A percentile compares a stretch with the other conserved stretches of the same genome.
Conservation (phyloP, 2,113 vertebrate species). For the Lynx canadensis region DNA sequence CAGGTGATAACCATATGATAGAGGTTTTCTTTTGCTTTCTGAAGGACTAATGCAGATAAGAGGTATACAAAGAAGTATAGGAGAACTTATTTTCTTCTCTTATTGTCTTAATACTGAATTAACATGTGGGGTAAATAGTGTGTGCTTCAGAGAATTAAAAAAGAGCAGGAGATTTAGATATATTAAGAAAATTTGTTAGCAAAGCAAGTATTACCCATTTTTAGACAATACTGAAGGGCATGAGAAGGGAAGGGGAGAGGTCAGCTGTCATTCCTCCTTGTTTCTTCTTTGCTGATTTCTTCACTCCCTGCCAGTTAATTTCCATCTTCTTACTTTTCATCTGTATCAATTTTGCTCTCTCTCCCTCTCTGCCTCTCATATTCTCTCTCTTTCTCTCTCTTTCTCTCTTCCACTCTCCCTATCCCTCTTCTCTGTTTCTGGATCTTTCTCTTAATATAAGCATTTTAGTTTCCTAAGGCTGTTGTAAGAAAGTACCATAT, state of each 20-base stretch:
- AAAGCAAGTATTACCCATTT: neutral
- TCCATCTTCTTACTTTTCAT: neutral
- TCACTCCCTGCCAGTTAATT: neutral
- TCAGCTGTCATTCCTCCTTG: neutral
- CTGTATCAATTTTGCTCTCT: neutral
- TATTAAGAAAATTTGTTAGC: neutral
- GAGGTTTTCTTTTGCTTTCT: conserved; percentile 3
- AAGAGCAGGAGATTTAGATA: neutral
- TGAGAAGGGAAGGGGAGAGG: neutral
- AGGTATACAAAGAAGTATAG: neutral
- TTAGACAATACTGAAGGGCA: neutral
- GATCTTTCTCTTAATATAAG: neutral
- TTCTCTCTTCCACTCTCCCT: neutral
- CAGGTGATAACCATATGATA: neutral
- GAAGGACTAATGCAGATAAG: neutral
- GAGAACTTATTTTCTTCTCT: neutral
- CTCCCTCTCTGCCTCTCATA: neutral
- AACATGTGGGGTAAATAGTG: neutral
- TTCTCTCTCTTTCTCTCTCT: neutral
- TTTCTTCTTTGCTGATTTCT: neutral
- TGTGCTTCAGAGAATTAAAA: neutral
- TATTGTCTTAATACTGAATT: neutral
- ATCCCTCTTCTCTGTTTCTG: neutral
- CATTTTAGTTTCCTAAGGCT: neutral
- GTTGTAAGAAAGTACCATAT: neutral